Base-by-base conservation (phyloP, 2,797 vertebrate genomes). In the Tokudaia muenninki region DNA sequence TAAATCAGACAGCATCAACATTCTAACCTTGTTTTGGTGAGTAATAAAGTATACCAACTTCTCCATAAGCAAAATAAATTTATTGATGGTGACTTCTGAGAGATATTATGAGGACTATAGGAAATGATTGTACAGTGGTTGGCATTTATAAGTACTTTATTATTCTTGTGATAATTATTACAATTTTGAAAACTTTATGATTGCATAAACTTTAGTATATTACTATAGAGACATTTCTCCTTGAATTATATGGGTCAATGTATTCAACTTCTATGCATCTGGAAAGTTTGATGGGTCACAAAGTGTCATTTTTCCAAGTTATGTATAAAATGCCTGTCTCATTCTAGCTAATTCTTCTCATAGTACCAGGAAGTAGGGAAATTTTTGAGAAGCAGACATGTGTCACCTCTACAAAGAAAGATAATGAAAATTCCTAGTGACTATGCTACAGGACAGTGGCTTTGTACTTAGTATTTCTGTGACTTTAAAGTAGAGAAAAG, bases 1-100 rank as follows among this genome's bases (percentile, higher is more conserved):
- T 55, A 6, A 65, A 19, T 86, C 1, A 50, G 63, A 82, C 34
- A 37, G 57, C 10, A 44, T 1, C 52, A 74, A 9, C 34, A 52
- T 72, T 6, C 2, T 77, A 72, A 72, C 11, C 21, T 94, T 24
- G 41, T 84, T 86, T 65, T 55, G 26, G 6, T 24, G 63, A 3
- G 79, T 96, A 87, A 82, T 82, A 72, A n/a, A 41, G n/a, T 11
- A 91, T 29, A 79, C 37, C 11, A 83, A 55, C 93, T 94, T 96
- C 7, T 70, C 92, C 34, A 31, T 80, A 14, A 80, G 10, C 7
- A 87, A 93, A 90, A 70, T 55, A 37, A 80, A 65, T 29, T 44
- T 90, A 77, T 63, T 52, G 41, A 78, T 79, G 1, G 0, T 13
- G 26, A 57, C 31, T 74, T 95, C 16, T 61, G 65, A 80, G 26